A percentile compares a stretch with the other conserved stretches of the same genome.
Conservation (phyloP, 1,140 invertebrate genomes). For the Drosophila sucinea region DNA sequence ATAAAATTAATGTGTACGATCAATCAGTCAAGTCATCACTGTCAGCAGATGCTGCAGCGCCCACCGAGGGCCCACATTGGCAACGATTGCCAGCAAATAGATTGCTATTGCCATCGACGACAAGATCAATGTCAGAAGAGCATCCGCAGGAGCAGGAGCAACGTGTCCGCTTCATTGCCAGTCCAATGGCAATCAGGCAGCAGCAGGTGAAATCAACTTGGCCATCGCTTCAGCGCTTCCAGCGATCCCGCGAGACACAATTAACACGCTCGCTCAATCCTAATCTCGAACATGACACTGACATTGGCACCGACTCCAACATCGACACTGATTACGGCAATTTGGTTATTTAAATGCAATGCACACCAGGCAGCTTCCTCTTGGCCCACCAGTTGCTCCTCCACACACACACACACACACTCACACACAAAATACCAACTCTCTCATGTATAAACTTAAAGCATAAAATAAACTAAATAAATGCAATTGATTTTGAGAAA, state of each 20-base stretch:
- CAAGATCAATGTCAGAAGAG: slow-evolving; percentile 77
- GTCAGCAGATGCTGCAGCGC: slow-evolving; percentile 53
- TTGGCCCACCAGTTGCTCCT: slow-evolving; percentile 19
- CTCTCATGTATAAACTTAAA: slow-evolving; percentile 32
- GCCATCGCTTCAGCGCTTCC: slow-evolving; percentile 40
- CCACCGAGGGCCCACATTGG: slow-evolving; percentile 23
- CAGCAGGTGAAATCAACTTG: slow-evolving; percentile 67
- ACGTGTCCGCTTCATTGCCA: slow-evolving; percentile 58
- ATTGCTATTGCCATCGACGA: slow-evolving; percentile 60
- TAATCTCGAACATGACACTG: slow-evolving; percentile 25
- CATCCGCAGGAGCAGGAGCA: slow-evolving; percentile 39
- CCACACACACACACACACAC: slow-evolving; percentile 23
- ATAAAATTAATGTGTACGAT: slow-evolving; percentile 80
- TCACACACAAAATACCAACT: neutral
- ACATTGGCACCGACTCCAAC: slow-evolving; percentile 17
- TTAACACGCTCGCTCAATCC: slow-evolving; percentile 58
- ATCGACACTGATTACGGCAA: slow-evolving; percentile 61
- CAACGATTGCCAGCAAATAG: slow-evolving; percentile 64
- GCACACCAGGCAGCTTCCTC: slow-evolving; percentile 24
- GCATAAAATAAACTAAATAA: slow-evolving; percentile 63
- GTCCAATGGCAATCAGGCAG: slow-evolving; percentile 55
- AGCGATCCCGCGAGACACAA: slow-evolving; percentile 55
- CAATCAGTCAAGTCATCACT: slow-evolving; percentile 81
- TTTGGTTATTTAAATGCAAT: slow-evolving; percentile 52
- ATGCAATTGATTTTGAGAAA: slow-evolving; percentile 72